Evolutionary conservation across 1,140 invertebrate genomes (phyloP).

Genomic region (Steinernema feltiae): DNA sequence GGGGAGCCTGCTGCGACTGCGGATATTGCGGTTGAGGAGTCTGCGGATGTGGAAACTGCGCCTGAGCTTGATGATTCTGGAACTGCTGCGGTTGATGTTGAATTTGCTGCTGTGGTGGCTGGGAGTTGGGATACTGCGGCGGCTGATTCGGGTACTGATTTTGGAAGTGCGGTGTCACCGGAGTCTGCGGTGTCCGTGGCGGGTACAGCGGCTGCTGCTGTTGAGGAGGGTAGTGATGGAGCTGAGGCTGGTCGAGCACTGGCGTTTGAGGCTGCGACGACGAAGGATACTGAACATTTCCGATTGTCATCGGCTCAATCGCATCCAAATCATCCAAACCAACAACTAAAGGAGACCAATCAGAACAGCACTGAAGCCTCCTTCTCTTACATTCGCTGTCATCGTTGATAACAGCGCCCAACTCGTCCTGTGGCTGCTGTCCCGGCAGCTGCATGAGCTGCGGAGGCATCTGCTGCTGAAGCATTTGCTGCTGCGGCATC

Average conservation of each 20-base stretch:
- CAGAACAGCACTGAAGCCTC: neutral
- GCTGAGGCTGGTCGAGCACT: neutral
- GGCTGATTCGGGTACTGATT: neutral
- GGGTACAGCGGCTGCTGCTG: neutral
- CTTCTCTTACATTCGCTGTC: neutral
- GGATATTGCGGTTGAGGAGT: slow-evolving; percentile 16
- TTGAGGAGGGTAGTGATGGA: neutral
- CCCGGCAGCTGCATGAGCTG: neutral
- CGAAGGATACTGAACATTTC: neutral
- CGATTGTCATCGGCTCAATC: neutral
- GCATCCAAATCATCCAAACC: neutral
- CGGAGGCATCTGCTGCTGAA: slow-evolving; percentile 1
- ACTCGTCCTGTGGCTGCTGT: neutral
- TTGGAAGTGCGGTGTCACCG: neutral
- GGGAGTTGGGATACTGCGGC: neutral
- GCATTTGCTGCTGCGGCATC: neutral
- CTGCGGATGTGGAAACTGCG: slow-evolving; percentile 14
- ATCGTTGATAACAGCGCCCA: neutral
- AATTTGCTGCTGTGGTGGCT: slow-evolving; percentile 11
- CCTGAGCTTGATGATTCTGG: slow-evolving; percentile 15
- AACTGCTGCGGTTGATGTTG: slow-evolving; percentile 21
- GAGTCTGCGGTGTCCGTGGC: neutral
- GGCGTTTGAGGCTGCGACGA: neutral
- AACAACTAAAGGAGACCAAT: neutral
- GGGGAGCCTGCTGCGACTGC: slow-evolving; percentile 12